Percentiles rank a stretch among this genome's conserved stretches.
Conservation (phyloP, 1,140 invertebrate species). For the Leguminivora glycinivorella region DNA sequence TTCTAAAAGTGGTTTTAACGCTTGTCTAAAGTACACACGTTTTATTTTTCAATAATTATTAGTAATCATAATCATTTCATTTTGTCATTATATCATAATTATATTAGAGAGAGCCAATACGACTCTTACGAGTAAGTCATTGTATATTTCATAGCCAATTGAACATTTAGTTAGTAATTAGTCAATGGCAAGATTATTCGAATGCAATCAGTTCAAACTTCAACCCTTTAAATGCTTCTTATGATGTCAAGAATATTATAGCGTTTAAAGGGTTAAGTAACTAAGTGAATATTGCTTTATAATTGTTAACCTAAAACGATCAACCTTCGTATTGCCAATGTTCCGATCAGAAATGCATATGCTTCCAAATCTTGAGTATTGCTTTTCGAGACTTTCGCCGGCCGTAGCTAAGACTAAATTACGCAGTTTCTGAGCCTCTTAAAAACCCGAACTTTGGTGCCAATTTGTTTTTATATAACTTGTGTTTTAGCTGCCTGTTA, state of each 20-base stretch:
- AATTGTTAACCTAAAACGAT: background rate
- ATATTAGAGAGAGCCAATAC: constrained; percentile 9
- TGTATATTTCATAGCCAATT: constrained; percentile 4
- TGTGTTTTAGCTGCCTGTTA: no score
- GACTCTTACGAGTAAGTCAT: constrained; percentile 22
- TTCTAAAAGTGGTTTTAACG: background rate
- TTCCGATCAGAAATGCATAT: constrained; percentile 8
- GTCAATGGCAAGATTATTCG: constrained; percentile 37
- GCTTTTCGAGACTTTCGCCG: constrained; percentile 17
- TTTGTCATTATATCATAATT: constrained; percentile 17
- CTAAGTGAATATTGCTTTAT: background rate
- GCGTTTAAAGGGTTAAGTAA: background rate
- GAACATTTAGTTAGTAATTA: constrained; percentile 6
- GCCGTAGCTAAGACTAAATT: background rate
- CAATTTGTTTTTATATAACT: no score
- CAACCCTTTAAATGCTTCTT: background rate
- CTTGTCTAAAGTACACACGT: background rate
- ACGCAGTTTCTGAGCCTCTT: background rate
- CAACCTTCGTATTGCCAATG: background rate
- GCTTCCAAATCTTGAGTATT: constrained; percentile 7
- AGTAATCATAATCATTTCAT: constrained; percentile 2
- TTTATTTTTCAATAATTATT: background rate
- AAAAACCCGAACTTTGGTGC: no score
- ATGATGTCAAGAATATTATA: background rate
- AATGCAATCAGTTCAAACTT: constrained; percentile 12